Percentiles rank a stretch among this genome's conserved stretches.
Evolutionary conservation across 92 coral and sea anemone genomes (phyloP).

Genomic region (Galaxea fascicularis): DNA sequence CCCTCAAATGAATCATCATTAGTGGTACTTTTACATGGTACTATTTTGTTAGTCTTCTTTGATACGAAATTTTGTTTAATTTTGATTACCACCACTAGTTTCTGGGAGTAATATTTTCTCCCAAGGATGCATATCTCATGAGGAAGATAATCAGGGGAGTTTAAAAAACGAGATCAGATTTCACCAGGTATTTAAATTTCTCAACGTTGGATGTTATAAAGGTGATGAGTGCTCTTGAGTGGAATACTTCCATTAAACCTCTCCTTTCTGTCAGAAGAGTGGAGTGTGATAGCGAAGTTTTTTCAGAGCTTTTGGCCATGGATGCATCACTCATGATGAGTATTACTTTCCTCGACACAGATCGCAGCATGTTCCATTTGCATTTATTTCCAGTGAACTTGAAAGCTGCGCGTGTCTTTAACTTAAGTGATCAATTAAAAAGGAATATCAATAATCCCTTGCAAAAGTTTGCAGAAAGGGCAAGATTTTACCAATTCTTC

Average conservation of each 20-base stretch:
- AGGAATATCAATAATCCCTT: background rate
- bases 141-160: conserved; percentile 59
- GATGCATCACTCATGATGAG: background rate
- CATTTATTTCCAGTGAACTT: background rate
- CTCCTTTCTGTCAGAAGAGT: background rate
- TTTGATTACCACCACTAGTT: too few species aligned
- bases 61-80: too few species aligned
- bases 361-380: background rate
- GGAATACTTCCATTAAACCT: background rate
- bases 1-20: too few species aligned
- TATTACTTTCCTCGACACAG: background rate
- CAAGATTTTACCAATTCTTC: background rate
- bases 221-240: background rate
- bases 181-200: background rate
- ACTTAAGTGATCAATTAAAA: background rate
- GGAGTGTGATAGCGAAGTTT: background rate
- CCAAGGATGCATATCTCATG: background rate
- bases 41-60: too few species aligned
- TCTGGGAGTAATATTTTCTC: too few species aligned
- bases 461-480: background rate
- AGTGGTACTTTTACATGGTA: too few species aligned
- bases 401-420: background rate
- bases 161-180: background rate
- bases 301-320: background rate
- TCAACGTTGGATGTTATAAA: background rate